Conservation (phyloP, 2,797 vertebrate genomes). For the Balearica regulorum region DNA sequence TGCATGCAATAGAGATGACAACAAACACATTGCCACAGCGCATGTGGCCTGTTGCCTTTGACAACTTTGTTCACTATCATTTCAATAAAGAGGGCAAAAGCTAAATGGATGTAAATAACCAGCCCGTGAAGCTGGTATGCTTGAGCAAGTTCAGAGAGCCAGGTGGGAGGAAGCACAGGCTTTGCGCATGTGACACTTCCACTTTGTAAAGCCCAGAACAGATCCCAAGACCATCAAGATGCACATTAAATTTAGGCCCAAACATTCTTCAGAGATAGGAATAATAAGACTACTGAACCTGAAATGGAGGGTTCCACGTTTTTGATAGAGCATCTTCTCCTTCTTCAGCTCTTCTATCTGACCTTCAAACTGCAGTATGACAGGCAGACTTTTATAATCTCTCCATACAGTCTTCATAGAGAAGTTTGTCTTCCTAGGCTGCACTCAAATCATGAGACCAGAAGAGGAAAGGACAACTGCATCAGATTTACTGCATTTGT, state of each 20-base stretch:
- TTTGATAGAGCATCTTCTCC: slow-evolving; percentile 78
- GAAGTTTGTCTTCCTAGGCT: slow-evolving; percentile 76
- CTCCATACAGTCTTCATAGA: slow-evolving; percentile 68
- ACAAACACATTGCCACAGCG: background rate
- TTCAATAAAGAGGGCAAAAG: background rate
- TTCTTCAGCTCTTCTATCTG: slow-evolving; percentile 80
- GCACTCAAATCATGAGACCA: background rate
- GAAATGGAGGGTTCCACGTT: slow-evolving; percentile 76
- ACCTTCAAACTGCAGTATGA: slow-evolving; percentile 77
- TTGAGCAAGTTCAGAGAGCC: background rate
- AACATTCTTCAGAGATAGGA: background rate
- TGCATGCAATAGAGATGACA: background rate
- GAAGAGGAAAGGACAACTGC: background rate
- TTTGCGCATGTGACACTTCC: background rate
- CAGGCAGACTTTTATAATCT: slow-evolving; percentile 53
- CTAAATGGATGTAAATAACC: background rate
- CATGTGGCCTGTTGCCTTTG: background rate
- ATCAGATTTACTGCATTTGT: background rate
- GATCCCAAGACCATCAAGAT: background rate
- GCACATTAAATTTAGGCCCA: background rate
- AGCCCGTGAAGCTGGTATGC: background rate
- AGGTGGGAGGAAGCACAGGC: background rate
- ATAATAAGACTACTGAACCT: slow-evolving; percentile 65
- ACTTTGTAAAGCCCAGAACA: background rate
- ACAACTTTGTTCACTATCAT: background rate